phyloP scores from a whole-genome alignment of 2,113 vertebrate genomes.

The Poecile atricapillus region DNA sequence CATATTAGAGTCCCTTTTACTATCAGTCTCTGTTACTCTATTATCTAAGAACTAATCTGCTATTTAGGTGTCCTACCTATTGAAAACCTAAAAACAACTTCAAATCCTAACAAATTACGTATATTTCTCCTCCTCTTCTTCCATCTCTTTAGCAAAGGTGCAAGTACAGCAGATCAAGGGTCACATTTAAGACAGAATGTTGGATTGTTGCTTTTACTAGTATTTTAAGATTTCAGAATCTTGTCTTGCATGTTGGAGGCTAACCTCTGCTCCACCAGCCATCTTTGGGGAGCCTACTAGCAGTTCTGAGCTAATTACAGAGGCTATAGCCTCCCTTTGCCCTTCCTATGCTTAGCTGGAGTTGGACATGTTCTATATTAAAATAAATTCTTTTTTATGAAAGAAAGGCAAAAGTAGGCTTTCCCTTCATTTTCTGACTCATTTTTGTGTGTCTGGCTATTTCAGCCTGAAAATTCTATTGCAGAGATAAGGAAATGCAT shows the following conservation, averaged over 20 bases:
- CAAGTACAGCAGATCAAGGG: neutral
- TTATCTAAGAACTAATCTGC: neutral
- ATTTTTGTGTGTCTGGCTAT: neutral
- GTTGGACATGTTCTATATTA: neutral
- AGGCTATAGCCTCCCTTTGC: neutral
- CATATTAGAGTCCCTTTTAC: neutral
- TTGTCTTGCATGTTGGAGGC: neutral
- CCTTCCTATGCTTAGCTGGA: neutral
- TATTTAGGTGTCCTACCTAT: neutral
- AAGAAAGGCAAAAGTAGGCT: neutral
- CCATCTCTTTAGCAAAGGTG: neutral
- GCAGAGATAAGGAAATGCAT: neutral
- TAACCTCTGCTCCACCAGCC: neutral
- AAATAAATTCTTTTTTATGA: neutral
- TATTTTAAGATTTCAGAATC: neutral
- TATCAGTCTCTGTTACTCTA: neutral
- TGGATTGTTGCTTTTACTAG: neutral
- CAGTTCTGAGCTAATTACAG: neutral
- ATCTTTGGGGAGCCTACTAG: neutral
- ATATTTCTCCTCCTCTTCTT: neutral
- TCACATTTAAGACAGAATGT: neutral
- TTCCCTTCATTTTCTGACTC: neutral
- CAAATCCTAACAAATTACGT: rapidly evolving
- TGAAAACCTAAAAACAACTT: neutral
- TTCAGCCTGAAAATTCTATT: conserved; percentile 10